Conservation (phyloP, 2,797 vertebrate species). For the Tragopan temminckii region DNA sequence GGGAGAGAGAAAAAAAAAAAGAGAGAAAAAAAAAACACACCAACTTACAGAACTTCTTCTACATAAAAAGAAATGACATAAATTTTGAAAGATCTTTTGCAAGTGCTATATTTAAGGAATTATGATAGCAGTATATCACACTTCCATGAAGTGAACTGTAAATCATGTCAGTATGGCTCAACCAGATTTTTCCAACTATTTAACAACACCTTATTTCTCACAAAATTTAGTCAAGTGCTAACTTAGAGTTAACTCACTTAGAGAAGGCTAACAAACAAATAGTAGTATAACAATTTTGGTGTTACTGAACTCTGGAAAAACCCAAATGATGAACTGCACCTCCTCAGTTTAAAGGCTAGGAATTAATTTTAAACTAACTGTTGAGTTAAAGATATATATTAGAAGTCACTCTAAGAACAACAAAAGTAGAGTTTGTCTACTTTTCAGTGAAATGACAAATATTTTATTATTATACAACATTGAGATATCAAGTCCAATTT, state of each 20-base stretch:
- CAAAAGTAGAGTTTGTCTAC: background rate
- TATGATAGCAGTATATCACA: background rate
- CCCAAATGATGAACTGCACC: background rate
- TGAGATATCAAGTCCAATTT: background rate
- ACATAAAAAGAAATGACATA: background rate
- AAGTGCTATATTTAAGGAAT: background rate
- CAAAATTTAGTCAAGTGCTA: background rate
- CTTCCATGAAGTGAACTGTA: background rate
- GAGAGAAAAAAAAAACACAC: rapidly evolving
- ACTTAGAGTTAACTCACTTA: background rate
- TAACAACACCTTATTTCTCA: background rate
- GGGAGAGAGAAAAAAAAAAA: background rate
- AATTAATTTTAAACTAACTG: background rate
- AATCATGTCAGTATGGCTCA: background rate
- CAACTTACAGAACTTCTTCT: background rate
- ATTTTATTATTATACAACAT: too few species aligned
- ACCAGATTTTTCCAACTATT: background rate
- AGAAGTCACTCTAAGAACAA: background rate
- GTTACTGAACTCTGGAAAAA: background rate
- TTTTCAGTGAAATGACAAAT: too few species aligned
- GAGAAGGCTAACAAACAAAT: background rate
- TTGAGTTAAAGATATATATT: background rate
- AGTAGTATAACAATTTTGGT: background rate
- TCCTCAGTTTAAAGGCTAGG: background rate
- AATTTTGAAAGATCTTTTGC: background rate